Evolutionary conservation across 2,113 vertebrate genomes (phyloP).

Genomic region (Zeus faber): DNA sequence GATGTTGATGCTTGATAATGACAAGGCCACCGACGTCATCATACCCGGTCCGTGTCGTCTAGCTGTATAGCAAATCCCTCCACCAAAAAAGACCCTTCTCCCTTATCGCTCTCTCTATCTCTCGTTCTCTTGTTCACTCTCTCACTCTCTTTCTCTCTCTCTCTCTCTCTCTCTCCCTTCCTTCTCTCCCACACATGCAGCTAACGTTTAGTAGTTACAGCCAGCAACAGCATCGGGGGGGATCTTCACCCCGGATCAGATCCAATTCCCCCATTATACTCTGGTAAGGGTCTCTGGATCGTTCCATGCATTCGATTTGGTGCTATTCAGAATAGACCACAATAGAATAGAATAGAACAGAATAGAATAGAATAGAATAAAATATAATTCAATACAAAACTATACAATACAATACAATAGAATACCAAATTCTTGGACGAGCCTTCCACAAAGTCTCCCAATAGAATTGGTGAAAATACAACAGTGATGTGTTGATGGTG

Average conservation of each 20-base stretch:
- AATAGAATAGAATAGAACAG: not conserved
- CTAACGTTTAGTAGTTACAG: not conserved
- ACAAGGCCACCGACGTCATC: too few species aligned
- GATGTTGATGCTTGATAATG: too few species aligned
- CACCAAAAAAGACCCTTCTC: too few species aligned
- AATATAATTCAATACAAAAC: not conserved
- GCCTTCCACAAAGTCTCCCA: too few species aligned
- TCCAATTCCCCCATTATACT: too few species aligned
- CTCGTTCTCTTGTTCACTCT: not conserved
- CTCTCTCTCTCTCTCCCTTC: not conserved
- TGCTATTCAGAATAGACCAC: not conserved
- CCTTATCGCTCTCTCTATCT: not conserved
- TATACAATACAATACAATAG: not conserved
- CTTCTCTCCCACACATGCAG: constrained; percentile 2
- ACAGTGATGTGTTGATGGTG: too few species aligned
- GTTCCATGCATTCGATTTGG: too few species aligned
- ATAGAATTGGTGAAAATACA: too few species aligned
- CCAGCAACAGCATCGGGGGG: not conserved
- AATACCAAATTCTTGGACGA: too few species aligned
- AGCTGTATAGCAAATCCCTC: not conserved
- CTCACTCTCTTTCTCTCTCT: not conserved
- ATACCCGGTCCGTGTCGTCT: too few species aligned
- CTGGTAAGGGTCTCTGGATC: too few species aligned
- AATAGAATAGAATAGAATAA: not conserved
- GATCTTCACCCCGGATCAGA: too few species aligned